A percentile compares a stretch with the other conserved stretches of the same genome.
Evolutionary conservation across 2,113 vertebrate genomes (phyloP).

Genomic region (Oophaga pumilio): DNA sequence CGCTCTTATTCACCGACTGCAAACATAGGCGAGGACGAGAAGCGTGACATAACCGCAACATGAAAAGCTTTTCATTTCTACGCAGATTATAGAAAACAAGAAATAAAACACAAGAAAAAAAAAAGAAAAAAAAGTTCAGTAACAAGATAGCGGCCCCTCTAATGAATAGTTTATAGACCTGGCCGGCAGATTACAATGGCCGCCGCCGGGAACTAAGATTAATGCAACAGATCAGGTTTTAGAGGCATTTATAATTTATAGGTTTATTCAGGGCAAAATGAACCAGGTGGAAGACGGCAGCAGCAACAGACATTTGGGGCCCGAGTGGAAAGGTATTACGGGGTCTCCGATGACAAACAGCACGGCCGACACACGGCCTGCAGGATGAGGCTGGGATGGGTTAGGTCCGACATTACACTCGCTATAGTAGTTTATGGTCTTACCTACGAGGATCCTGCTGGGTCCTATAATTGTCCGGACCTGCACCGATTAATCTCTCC

Average conservation of each 20-base stretch:
- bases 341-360: not conserved
- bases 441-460: not conserved
- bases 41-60: too few relatives aligned
- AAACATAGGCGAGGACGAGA: too few relatives aligned
- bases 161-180: constrained; percentile 19
- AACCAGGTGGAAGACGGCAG: not conserved
- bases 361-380: not conserved
- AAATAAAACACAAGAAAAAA: not conserved
- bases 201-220: not conserved
- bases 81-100: too few relatives aligned
- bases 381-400: not conserved
- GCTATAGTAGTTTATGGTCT: not conserved
- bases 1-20: too few relatives aligned
- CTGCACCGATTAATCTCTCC: too few relatives aligned
- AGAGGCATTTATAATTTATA: constrained; percentile 23
- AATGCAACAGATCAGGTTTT: constrained; percentile 38
- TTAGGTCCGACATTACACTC: not conserved
- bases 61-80: too few relatives aligned
- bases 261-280: not conserved
- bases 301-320: not conserved
- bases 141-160: not conserved
- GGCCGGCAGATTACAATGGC: not conserved
- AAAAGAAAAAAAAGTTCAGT: not conserved
- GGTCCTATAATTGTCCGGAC: not conserved
- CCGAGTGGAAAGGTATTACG: not conserved